Conservation (phyloP, 2,888 invertebrate species). For the Phasia obesa region DNA sequence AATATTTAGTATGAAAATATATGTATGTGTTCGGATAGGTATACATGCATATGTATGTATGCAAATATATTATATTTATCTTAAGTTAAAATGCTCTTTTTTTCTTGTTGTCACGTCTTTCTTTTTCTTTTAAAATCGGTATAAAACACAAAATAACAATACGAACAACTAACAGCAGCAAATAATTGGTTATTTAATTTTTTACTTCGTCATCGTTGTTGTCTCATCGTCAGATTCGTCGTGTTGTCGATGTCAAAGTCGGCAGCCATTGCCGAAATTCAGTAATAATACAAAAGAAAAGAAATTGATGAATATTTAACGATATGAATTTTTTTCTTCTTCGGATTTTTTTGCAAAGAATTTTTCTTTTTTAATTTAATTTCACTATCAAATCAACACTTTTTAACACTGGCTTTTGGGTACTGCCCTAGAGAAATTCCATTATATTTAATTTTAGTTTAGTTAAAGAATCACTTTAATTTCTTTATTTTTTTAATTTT, state of each 20-base stretch:
- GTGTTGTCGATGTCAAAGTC: constrained; percentile 69
- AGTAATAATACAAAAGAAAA: constrained; percentile 59
- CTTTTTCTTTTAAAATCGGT: constrained; percentile 46
- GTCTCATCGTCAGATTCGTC: constrained; percentile 69
- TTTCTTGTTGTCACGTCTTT: constrained; percentile 59
- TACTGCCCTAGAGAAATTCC: constrained; percentile 9
- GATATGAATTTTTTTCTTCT: constrained; percentile 55
- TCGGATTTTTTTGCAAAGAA: constrained; percentile 57
- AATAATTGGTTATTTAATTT: constrained; percentile 72
- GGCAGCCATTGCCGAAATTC: constrained; percentile 73
- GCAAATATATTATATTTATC: no score
- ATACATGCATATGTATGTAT: constrained; percentile 30
- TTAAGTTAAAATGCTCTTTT: constrained; percentile 72
- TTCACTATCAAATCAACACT: constrained; percentile 40
- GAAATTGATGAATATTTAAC: constrained; percentile 55
- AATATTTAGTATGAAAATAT: constrained; percentile 37
- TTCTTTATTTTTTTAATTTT: constrained; percentile 28
- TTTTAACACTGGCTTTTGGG: background rate
- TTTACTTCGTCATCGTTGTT: constrained; percentile 74
- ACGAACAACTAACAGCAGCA: constrained; percentile 62
- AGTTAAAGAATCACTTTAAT: constrained; percentile 17
- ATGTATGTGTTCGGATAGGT: constrained; percentile 16
- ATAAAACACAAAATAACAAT: constrained; percentile 59
- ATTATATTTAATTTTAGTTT: constrained; percentile 1
- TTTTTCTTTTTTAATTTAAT: constrained; percentile 24